Conservation (phyloP, 1,140 invertebrate genomes). For the Trypoxylus dichotomus region DNA sequence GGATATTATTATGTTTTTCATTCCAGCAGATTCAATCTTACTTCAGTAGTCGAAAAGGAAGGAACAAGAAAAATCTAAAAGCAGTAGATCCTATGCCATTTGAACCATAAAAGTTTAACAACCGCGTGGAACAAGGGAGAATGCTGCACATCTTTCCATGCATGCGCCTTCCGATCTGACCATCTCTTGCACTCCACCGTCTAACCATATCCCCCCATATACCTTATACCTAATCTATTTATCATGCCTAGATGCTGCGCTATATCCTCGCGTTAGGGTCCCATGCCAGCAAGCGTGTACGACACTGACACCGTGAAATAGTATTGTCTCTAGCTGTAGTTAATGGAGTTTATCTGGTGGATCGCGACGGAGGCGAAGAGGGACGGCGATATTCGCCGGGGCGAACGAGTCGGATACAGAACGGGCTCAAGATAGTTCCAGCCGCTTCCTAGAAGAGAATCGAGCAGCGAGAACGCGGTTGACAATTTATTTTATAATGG, state of each 20-base stretch:
- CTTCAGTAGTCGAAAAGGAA: no score
- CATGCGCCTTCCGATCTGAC: not conserved
- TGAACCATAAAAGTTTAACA: not conserved
- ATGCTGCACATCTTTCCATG: not conserved
- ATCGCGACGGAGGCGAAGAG: conserved; percentile 40
- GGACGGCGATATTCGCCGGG: conserved; percentile 32
- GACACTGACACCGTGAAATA: conserved; percentile 53
- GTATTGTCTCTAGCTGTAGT: conserved; percentile 54
- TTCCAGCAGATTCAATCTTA: no score
- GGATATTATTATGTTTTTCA: no score
- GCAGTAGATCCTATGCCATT: no score
- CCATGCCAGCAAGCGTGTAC: conserved; percentile 29
- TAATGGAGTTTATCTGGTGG: conserved; percentile 53
- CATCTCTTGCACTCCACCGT: not conserved
- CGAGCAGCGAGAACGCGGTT: conserved; percentile 45
- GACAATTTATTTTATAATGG: conserved; percentile 56
- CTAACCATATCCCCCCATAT: not conserved
- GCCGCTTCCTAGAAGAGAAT: conserved; percentile 51
- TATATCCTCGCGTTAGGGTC: conserved; percentile 5
- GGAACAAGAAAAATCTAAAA: no score
- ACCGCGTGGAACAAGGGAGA: not conserved
- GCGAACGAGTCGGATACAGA: not conserved
- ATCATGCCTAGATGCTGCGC: conserved; percentile 18
- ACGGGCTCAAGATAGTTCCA: not conserved
- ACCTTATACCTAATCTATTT: conserved; percentile 23